Conservation (phyloP, 64 coral and sea anemone genomes). For the Dendronephthya gigantea region DNA sequence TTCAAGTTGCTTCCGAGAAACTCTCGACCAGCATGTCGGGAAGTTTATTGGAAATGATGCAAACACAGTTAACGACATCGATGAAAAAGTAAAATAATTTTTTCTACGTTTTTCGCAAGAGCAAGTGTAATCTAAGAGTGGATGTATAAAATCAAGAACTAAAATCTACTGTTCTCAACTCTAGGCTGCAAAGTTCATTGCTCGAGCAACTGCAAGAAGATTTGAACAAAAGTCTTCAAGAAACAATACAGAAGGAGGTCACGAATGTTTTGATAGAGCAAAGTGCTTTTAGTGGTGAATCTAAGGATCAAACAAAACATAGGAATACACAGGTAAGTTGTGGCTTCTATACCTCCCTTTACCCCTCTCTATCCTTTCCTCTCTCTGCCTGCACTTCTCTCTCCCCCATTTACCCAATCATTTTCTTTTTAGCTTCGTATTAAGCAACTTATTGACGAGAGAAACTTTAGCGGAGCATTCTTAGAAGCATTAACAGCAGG, state of each 20-base stretch:
- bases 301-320: background rate
- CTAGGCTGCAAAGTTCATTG: slow-evolving; percentile 43
- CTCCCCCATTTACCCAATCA: background rate
- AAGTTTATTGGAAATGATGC: slow-evolving; percentile 65
- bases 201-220: slow-evolving; percentile 35
- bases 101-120: background rate
- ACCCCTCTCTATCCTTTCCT: no score
- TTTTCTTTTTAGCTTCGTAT: slow-evolving; percentile 39
- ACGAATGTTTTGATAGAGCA: slow-evolving; percentile 32
- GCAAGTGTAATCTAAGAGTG: background rate
- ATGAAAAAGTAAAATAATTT: slow-evolving; percentile 52
- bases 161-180: background rate
- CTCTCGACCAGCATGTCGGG: slow-evolving; percentile 41
- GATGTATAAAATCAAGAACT: background rate
- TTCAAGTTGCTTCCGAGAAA: slow-evolving; percentile 54
- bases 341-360: no score
- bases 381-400: background rate
- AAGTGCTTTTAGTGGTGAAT: background rate
- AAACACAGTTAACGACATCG: slow-evolving; percentile 57
- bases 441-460: slow-evolving; percentile 25
- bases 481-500: slow-evolving; percentile 82
- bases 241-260: slow-evolving; percentile 50
- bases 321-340: background rate
- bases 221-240: slow-evolving; percentile 39
- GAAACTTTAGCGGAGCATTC: slow-evolving; percentile 45